Conservation (phyloP, 2,797 vertebrate genomes). For the Perdix hodgsoniae region DNA sequence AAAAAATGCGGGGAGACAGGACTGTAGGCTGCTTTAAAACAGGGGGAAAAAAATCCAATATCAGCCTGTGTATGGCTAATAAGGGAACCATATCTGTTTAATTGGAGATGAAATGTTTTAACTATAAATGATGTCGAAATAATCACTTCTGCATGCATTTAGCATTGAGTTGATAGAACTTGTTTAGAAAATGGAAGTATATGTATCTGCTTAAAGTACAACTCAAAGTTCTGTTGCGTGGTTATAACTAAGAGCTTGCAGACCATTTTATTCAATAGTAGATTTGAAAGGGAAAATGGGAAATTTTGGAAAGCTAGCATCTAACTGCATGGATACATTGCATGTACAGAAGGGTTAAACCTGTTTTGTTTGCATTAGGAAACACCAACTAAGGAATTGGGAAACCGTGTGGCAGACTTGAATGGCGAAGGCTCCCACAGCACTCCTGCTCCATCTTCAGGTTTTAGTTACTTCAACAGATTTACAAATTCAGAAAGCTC, state of each 20-base stretch:
- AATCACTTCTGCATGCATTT: not conserved
- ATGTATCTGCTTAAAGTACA: not conserved
- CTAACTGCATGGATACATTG: rapidly evolving
- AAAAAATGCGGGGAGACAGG: not conserved
- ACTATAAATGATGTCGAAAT: not conserved
- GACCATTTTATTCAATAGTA: not conserved
- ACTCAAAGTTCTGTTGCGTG: not conserved
- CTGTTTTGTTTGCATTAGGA: slow-evolving; percentile 82
- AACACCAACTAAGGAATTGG: slow-evolving; percentile 96
- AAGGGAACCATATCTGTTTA: not conserved
- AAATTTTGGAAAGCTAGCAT: not conserved
- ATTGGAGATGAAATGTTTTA: not conserved
- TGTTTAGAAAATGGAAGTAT: not conserved
- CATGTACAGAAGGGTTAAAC: not conserved
- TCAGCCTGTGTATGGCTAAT: not conserved
- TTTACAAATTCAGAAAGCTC: slow-evolving; percentile 96
- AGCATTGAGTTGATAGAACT: not conserved
- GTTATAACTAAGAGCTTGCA: not conserved
- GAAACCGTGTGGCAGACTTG: slow-evolving; percentile 82
- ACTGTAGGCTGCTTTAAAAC: not conserved
- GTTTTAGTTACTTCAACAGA: slow-evolving; percentile 85
- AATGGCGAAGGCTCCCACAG: slow-evolving; percentile 83
- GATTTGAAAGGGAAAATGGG: not conserved
- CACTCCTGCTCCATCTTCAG: slow-evolving; percentile 77
- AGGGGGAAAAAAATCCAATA: not conserved